Base-by-base conservation (phyloP, 2,113 vertebrate species). In the Parus major region DNA sequence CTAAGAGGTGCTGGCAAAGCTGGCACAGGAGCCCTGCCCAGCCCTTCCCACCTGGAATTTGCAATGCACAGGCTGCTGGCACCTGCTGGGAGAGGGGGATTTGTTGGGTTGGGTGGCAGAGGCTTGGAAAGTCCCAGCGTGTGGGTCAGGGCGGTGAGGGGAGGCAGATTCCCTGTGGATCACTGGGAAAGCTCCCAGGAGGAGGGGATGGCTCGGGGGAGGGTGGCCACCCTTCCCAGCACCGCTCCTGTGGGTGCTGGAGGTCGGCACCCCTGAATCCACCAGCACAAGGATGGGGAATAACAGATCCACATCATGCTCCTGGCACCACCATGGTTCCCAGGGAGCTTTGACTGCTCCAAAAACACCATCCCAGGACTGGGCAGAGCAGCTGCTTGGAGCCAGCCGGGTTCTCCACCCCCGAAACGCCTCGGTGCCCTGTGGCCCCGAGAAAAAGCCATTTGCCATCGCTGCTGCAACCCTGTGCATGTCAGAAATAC, bases 381-480 rank as follows among this genome's bases (percentile, higher is more conserved):
- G 52, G 59, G 25, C 50, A 23, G 52, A 55, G 84, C 61, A 85
- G 71, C 68, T 41, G 35, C 35, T 59, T 4, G 1, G 3, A 84
- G 42, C 47, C 50, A 69, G 57, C 19, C 2, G 24, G 23, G 9
- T 33, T 83, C 76, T 71, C 87, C 65, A 17, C 31, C 80, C 76
- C 71, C 4, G 15, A 29, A 89, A 72, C 0, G 14, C 24, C 82
- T 27, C 2, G 0, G 36, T 78, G 80, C 85, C 70, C 85, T 1
- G 31, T 2, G 25, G 27, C 80, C 68, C 83, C n/a, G 35, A 72
- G 93, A 88, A 81, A 92, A 92, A 95, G 60, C 88, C 68, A 77
- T 96, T 96, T 96, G 92, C 95, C 93, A 79, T 94, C 52, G 63
- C 82, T 14, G 15, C 66, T 75, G 96, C 90, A 94, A 82, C 73